These are phyloP conservation scores for Rhizoglyphus robini DNA, from an alignment of 1,140 invertebrate species.

Conservation along the genomic window DNA sequence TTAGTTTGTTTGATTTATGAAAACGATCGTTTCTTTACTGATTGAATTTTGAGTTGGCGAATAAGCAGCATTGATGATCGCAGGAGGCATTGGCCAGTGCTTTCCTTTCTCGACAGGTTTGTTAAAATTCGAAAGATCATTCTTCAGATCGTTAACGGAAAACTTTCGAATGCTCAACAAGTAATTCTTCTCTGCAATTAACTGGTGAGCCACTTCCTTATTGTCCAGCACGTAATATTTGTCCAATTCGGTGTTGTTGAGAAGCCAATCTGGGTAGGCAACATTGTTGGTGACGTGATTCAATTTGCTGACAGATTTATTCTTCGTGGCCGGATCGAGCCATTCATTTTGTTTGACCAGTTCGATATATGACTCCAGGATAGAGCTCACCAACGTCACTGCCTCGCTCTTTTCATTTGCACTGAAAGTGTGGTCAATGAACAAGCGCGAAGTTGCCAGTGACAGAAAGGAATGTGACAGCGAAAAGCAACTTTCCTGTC, in stretches of 20 bases:
- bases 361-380: neutral
- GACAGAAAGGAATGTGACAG: neutral
- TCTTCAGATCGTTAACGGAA: neutral
- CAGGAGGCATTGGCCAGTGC: constrained; percentile 19
- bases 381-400: neutral
- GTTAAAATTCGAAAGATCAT: neutral
- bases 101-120: neutral
- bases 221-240: neutral
- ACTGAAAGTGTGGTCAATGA: neutral
- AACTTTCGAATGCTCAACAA: neutral
- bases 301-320: neutral
- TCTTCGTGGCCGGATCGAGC: neutral
- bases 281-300: constrained; percentile 3
- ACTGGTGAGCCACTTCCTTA: neutral
- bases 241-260: constrained; percentile 1
- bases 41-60: constrained; percentile 42
- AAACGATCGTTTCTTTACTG: constrained; percentile 7
- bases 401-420: neutral
- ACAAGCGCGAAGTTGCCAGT: neutral
- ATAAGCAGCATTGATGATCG: constrained; percentile 45
- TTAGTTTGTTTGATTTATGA: neutral
- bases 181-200: neutral
- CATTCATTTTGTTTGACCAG: constrained; percentile 2
- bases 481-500: neutral
- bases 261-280: neutral